Percentiles rank a stretch among this genome's conserved stretches.
These are phyloP conservation scores for Agrochola litura DNA, from an alignment of 2,888 invertebrate species.

Conservation along the genomic window DNA sequence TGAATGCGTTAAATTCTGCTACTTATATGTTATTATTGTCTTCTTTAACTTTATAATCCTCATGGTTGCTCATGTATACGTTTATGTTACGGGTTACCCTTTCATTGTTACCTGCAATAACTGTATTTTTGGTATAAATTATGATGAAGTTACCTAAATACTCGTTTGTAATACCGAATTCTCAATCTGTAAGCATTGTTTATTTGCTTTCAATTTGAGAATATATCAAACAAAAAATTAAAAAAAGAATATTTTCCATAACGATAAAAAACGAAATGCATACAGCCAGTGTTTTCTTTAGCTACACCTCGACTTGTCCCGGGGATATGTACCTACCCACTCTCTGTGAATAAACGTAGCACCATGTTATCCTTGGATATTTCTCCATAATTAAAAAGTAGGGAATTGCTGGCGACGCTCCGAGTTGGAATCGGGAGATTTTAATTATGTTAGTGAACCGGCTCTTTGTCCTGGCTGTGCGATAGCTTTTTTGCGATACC, in stretches of 20 bases:
- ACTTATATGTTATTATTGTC: neutral
- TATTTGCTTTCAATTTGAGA: conserved; percentile 44
- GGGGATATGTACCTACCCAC: conserved; percentile 48
- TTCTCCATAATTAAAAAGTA: conserved; percentile 74
- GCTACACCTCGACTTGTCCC: conserved; percentile 50
- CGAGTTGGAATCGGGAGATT: conserved; percentile 74
- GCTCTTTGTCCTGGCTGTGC: conserved; percentile 72
- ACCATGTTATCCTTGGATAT: conserved; percentile 68
- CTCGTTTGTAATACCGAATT: neutral
- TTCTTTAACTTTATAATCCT: neutral
- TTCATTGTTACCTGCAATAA: neutral
- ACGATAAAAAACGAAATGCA: conserved; percentile 39
- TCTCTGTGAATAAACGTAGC: conserved; percentile 58
- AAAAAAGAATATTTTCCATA: conserved; percentile 1
- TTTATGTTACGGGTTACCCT: neutral
- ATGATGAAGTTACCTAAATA: neutral
- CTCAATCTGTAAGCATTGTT: neutral
- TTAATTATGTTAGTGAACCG: conserved; percentile 79
- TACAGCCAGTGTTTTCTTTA: conserved; percentile 45
- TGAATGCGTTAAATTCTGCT: neutral
- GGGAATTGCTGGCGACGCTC: conserved; percentile 72
- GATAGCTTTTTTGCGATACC: conserved; percentile 76
- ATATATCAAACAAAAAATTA: conserved; percentile 3
- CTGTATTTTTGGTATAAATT: neutral
- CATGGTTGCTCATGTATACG: neutral